Evolutionary conservation across 2,888 invertebrate genomes (phyloP).

Genomic region (Lepidocyrtoides sp.): DNA sequence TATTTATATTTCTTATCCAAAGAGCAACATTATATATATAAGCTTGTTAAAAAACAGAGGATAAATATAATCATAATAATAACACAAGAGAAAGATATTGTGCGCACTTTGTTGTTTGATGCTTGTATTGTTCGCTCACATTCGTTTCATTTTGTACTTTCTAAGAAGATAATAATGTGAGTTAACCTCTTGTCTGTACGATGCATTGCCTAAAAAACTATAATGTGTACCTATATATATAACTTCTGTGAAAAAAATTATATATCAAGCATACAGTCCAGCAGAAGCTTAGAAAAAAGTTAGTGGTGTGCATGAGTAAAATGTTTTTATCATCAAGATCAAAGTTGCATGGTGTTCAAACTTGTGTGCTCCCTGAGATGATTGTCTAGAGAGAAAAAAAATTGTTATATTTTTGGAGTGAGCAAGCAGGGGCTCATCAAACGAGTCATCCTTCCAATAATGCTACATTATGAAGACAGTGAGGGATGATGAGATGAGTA

Average conservation of each 20-base stretch:
- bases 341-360: conserved; percentile 40
- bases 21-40: not conserved
- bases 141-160: not conserved
- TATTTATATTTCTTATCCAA: not conserved
- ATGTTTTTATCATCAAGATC: conserved; percentile 33
- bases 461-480: conserved; percentile 29
- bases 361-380: conserved; percentile 25
- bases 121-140: conserved; percentile 23
- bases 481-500: conserved; percentile 63
- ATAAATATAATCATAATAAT: not conserved
- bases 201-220: too few species aligned
- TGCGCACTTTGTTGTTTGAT: conserved; percentile 1
- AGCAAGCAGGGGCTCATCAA: not conserved
- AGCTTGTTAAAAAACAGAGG: not conserved
- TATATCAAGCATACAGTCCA: too few species aligned
- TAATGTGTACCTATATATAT: not conserved
- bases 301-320: conserved; percentile 14
- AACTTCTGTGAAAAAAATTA: conserved; percentile 6
- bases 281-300: too few species aligned
- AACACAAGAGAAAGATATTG: not conserved
- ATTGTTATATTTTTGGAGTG: not conserved
- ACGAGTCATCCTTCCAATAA: conserved; percentile 37
- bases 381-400: not conserved
- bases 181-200: not conserved
- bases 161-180: not conserved